Conservation (phyloP, 2,888 invertebrate species). For the Platycheirus albimanus region DNA sequence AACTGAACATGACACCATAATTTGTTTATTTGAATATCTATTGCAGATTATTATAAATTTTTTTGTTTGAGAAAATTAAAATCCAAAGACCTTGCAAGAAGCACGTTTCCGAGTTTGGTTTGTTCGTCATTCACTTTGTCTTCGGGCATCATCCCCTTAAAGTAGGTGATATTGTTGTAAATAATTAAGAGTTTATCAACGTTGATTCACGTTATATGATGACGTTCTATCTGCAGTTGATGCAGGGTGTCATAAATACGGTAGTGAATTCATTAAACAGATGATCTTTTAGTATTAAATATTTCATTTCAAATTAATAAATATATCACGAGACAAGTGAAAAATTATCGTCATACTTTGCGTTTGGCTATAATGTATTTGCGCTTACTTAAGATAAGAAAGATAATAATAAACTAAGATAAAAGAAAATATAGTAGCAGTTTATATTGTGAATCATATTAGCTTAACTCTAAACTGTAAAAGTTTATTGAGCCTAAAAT, state of each 20-base stretch:
- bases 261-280: constrained; percentile 32
- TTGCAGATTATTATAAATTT: background rate
- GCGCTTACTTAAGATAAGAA: constrained; percentile 14
- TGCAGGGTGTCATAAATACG: constrained; percentile 28
- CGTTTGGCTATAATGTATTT: constrained; percentile 33
- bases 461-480: too few species aligned
- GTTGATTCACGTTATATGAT: background rate
- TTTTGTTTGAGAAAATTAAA: background rate
- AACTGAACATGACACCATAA: constrained; percentile 29
- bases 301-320: constrained; percentile 33
- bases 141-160: too few species aligned
- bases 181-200: background rate
- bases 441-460: too few species aligned
- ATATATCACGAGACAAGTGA: background rate
- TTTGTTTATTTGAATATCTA: constrained; percentile 38
- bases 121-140: background rate
- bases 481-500: too few species aligned
- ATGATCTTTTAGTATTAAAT: constrained; percentile 47
- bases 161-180: background rate
- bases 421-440: too few species aligned
- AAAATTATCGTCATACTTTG: constrained; percentile 15
- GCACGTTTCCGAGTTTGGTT: background rate
- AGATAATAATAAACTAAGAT: background rate
- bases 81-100: background rate
- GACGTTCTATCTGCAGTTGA: background rate